These are phyloP conservation scores for Anthoscopus minutus DNA, from an alignment of 2,113 vertebrate species.

Conservation along the genomic window DNA sequence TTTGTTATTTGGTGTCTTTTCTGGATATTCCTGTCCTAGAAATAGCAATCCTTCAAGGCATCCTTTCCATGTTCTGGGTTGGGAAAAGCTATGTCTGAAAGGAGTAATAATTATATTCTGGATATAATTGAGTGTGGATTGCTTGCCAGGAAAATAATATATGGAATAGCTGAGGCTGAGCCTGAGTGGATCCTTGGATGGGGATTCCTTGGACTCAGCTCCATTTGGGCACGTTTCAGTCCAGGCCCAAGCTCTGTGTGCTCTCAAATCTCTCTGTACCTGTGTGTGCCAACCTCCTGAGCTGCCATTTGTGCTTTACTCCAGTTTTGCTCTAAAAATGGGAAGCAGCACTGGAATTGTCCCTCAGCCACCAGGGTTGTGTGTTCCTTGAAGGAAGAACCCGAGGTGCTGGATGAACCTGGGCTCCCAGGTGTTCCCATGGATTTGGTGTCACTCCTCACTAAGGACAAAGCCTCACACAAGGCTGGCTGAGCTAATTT, in stretches of 20 bases:
- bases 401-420: fast-evolving
- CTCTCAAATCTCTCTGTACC: not conserved
- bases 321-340: not conserved
- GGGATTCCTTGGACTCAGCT: not conserved
- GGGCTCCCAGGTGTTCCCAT: not conserved
- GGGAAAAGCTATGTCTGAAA: not conserved
- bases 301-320: not conserved
- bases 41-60: not conserved
- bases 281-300: not conserved
- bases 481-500: not conserved
- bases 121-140: not conserved
- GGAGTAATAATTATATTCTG: not conserved
- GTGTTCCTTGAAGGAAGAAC: not conserved
- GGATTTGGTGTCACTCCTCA: not conserved
- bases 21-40: not conserved
- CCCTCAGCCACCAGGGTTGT: not conserved
- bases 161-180: not conserved
- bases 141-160: not conserved
- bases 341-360: not conserved
- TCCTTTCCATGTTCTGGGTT: not conserved
- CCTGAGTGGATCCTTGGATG: not conserved
- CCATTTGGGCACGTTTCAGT: not conserved
- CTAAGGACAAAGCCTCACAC: not conserved
- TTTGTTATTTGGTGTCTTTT: not conserved
- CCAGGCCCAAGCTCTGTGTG: not conserved